phyloP scores from a whole-genome alignment of 2,888 invertebrate species.

The Arge pagana region DNA sequence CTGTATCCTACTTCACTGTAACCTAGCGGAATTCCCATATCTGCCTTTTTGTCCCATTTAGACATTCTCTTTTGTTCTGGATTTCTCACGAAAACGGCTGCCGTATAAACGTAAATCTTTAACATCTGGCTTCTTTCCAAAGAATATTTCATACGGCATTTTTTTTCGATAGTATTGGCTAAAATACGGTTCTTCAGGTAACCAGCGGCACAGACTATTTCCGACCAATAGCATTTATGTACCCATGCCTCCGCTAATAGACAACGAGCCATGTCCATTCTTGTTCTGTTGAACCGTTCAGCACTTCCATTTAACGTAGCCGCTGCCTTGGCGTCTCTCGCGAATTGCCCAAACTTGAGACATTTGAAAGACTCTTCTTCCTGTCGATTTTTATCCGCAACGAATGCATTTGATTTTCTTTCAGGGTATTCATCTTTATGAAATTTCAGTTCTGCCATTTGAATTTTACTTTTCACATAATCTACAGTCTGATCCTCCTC shows the following conservation, averaged over 20 bases:
- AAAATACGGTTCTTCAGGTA: conserved; percentile 30
- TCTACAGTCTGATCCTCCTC: conserved; percentile 36
- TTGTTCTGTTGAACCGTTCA: conserved; percentile 28
- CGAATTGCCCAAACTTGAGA: conserved; percentile 31
- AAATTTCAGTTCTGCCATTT: conserved; percentile 28
- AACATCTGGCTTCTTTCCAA: conserved; percentile 27
- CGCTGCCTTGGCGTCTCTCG: too few relatives aligned
- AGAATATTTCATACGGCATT: conserved; percentile 30
- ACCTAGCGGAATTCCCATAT: conserved; percentile 28
- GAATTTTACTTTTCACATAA: conserved; percentile 39
- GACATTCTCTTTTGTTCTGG: conserved; percentile 25
- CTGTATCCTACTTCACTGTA: conserved; percentile 26
- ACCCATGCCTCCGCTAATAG: conserved; percentile 29
- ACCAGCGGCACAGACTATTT: conserved; percentile 27
- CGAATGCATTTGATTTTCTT: conserved; percentile 27
- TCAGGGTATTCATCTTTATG: conserved; percentile 12
- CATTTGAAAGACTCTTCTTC: conserved; percentile 26
- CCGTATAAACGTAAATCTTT: conserved; percentile 30
- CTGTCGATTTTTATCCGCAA: conserved; percentile 18
- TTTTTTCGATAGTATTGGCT: conserved; percentile 30
- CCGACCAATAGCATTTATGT: conserved; percentile 32
- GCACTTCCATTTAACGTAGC: conserved; percentile 30
- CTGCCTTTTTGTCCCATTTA: conserved; percentile 29
- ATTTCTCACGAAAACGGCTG: conserved; percentile 32
- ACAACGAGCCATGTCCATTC: conserved; percentile 32